Percentiles rank a stretch among this genome's conserved stretches.
Evolutionary conservation across 2,113 vertebrate genomes (phyloP).

Genomic region (Oceanodroma tethys): DNA sequence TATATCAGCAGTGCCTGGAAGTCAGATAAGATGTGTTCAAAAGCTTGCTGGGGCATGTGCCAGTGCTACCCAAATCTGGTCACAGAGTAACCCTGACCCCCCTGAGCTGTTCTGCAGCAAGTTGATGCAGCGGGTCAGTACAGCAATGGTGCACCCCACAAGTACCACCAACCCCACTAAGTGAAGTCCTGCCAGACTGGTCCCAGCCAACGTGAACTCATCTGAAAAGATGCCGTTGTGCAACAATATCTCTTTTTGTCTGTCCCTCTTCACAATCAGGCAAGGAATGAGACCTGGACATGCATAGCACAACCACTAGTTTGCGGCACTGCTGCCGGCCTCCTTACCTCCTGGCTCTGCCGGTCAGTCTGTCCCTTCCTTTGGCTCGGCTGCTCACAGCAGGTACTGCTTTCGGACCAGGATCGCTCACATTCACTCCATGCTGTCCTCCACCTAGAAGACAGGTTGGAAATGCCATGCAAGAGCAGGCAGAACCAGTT

Average conservation of each 20-base stretch:
- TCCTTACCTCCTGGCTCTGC: conserved; percentile 90
- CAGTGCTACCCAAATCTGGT: neutral
- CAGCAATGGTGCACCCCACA: neutral
- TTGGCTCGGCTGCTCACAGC: conserved; percentile 85
- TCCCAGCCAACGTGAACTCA: neutral
- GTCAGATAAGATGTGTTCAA: neutral
- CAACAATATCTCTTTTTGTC: neutral
- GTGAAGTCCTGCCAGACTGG: neutral
- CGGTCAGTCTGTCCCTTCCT: conserved; percentile 93
- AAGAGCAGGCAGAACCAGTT: neutral
- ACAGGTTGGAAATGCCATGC: neutral
- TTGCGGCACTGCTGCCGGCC: neutral
- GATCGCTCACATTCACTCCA: conserved; percentile 71
- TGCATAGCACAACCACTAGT: neutral
- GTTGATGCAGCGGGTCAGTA: neutral
- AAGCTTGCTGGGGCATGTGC: neutral
- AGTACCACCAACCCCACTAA: neutral
- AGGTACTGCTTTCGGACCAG: conserved; percentile 58
- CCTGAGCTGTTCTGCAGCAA: neutral
- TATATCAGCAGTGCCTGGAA: neutral
- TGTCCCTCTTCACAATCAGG: neutral
- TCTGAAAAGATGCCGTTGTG: neutral
- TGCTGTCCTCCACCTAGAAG: conserved; percentile 76
- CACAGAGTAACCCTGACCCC: neutral
- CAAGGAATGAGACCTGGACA: neutral